A percentile compares a stretch with the other conserved stretches of the same genome.
These are phyloP conservation scores for Drosophila azteca DNA, from an alignment of 1,140 invertebrate species.

Conservation along the genomic window DNA sequence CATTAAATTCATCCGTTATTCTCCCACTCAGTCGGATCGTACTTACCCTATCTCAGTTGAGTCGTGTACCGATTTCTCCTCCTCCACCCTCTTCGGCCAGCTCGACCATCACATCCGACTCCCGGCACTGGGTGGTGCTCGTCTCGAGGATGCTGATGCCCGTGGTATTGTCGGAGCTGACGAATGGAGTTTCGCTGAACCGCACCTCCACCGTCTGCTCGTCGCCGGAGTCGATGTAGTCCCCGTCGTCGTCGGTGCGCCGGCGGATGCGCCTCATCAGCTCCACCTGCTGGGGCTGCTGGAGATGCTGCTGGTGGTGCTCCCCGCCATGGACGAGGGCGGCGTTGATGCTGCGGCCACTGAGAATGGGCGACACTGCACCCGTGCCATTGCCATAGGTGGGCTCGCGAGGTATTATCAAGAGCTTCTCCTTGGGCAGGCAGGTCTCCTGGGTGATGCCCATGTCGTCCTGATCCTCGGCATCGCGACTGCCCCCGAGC, in stretches of 20 bases:
- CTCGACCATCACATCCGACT: slow-evolving; percentile 33
- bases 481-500: slow-evolving; percentile 49
- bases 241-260: slow-evolving; percentile 65
- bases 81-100: slow-evolving; percentile 29
- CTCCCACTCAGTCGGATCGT: background rate
- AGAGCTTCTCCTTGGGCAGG: slow-evolving; percentile 70
- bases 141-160: slow-evolving; percentile 68
- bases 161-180: slow-evolving; percentile 78
- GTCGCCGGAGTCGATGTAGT: slow-evolving; percentile 73
- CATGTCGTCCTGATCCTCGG: slow-evolving; percentile 73
- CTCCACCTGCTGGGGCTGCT: slow-evolving; percentile 55
- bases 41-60: slow-evolving; percentile 80
- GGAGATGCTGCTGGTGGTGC: slow-evolving; percentile 38
- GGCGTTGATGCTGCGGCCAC: slow-evolving; percentile 65
- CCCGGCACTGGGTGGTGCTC: slow-evolving; percentile 44
- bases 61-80: slow-evolving; percentile 21
- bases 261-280: slow-evolving; percentile 40
- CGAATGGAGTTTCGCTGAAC: slow-evolving; percentile 77
- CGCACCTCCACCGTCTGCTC: slow-evolving; percentile 80
- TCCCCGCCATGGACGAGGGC: slow-evolving; percentile 63
- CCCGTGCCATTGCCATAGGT: slow-evolving; percentile 78
- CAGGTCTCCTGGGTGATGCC: slow-evolving; percentile 78
- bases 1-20: too few relatives aligned
- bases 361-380: slow-evolving; percentile 69
- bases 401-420: slow-evolving; percentile 74